These are phyloP conservation scores for Parnassius smintheus DNA, from an alignment of 2,888 invertebrate genomes.

Conservation along the genomic window DNA sequence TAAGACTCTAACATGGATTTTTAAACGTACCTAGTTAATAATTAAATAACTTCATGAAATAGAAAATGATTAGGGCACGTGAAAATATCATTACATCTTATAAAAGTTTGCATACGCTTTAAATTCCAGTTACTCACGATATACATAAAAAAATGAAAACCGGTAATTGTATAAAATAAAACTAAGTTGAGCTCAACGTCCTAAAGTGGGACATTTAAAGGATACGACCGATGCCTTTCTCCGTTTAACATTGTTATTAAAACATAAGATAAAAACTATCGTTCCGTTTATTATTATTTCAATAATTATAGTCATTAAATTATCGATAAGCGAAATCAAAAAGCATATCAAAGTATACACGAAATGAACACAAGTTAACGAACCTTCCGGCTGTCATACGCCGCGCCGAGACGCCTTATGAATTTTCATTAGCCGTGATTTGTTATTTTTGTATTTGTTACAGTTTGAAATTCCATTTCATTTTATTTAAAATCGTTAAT, in stretches of 20 bases:
- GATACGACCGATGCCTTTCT: neutral
- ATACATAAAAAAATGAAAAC: too few relatives aligned
- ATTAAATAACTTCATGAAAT: too few relatives aligned
- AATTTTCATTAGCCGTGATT: constrained; percentile 53
- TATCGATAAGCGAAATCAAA: constrained; percentile 9
- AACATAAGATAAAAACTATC: constrained; percentile 7
- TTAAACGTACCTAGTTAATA: too few relatives aligned
- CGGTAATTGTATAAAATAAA: too few relatives aligned
- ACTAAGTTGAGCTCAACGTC: neutral
- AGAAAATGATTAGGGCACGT: too few relatives aligned
- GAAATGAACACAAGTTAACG: neutral
- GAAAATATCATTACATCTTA: too few relatives aligned
- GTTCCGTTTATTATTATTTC: constrained; percentile 7
- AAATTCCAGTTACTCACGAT: too few relatives aligned
- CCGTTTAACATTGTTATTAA: constrained; percentile 14
- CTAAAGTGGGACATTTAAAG: constrained; percentile 5
- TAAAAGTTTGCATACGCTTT: too few relatives aligned
- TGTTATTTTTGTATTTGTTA: too few relatives aligned
- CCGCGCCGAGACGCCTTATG: constrained; percentile 35
- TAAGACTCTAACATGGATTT: too few relatives aligned
- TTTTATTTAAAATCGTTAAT: constrained; percentile 69
- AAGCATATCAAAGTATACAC: neutral
- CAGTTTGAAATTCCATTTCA: constrained; percentile 44
- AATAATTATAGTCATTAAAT: constrained; percentile 9
- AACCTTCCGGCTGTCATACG: neutral